These are phyloP conservation scores for Symphodus melops DNA, from an alignment of 2,113 vertebrate genomes.

Conservation along the genomic window DNA sequence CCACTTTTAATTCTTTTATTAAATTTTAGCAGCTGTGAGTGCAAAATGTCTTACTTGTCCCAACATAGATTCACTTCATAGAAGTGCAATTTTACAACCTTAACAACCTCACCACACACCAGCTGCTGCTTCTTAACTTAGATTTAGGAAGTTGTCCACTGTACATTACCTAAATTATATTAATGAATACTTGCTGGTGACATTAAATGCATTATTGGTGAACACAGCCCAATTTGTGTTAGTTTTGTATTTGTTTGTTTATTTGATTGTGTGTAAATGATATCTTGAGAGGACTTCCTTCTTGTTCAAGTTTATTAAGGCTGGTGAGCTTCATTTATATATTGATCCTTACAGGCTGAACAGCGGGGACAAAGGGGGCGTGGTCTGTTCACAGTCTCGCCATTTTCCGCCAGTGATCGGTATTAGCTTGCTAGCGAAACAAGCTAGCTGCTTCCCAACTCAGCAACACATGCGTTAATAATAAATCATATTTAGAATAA, in stretches of 20 bases:
- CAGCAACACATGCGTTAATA: neutral
- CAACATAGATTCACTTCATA: neutral
- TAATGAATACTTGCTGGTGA: too few species aligned
- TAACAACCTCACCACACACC: neutral
- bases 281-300: too few species aligned
- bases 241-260: too few species aligned
- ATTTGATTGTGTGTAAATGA: too few species aligned
- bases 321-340: too few species aligned
- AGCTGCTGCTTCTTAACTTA: neutral
- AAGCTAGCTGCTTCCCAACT: slow-evolving; percentile 2
- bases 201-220: too few species aligned
- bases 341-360: slow-evolving; percentile 31
- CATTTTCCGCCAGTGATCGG: slow-evolving; percentile 72
- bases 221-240: too few species aligned
- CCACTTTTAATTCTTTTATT: too few species aligned
- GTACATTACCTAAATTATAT: neutral
- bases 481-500: neutral
- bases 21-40: too few species aligned
- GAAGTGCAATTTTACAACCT: slow-evolving; percentile 4
- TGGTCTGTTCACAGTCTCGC: slow-evolving; percentile 38
- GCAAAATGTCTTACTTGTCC: neutral
- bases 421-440: slow-evolving; percentile 50
- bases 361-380: slow-evolving; percentile 34
- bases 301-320: too few species aligned
- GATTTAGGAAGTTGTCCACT: too few species aligned